Conservation (phyloP, 2,113 vertebrate genomes). For the Pollachius pollachius region DNA sequence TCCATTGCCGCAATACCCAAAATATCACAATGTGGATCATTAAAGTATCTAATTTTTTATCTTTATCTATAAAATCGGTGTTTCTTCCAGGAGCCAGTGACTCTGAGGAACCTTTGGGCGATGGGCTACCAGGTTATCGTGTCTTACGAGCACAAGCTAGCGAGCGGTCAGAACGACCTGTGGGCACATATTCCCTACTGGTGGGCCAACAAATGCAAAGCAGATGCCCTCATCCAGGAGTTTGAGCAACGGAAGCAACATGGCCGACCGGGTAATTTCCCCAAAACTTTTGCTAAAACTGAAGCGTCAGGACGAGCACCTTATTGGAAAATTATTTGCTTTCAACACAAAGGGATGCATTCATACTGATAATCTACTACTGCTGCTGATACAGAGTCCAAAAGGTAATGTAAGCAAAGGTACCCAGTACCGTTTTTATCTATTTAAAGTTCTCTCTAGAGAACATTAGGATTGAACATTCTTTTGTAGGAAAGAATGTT, state of each 20-base stretch:
- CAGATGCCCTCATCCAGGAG: constrained; percentile 71
- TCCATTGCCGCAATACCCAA: too few species aligned
- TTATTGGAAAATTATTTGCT: too few species aligned
- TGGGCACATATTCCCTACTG: constrained; percentile 78
- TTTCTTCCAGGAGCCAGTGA: constrained; percentile 64
- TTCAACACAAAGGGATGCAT: too few species aligned
- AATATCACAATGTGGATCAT: not conserved
- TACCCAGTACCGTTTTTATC: too few species aligned
- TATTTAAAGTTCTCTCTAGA: too few species aligned
- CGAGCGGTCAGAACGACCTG: constrained; percentile 58
- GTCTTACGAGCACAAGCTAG: constrained; percentile 69
- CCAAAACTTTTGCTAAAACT: not conserved
- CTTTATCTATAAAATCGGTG: not conserved
- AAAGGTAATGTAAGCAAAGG: too few species aligned
- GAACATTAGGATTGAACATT: too few species aligned
- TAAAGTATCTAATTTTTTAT: not conserved
- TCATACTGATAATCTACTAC: too few species aligned
- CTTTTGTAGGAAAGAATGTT: too few species aligned
- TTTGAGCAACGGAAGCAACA: constrained; percentile 70
- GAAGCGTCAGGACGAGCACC: too few species aligned
- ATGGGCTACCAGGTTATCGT: constrained; percentile 69
- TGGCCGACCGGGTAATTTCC: constrained; percentile 67
- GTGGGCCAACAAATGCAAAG: constrained; percentile 79
- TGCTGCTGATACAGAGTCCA: too few species aligned
- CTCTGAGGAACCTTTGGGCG: constrained; percentile 71